Percentiles rank a stretch among this genome's conserved stretches.
phyloP scores from a whole-genome alignment of 2,797 vertebrate species.

The Danio tinwini region DNA sequence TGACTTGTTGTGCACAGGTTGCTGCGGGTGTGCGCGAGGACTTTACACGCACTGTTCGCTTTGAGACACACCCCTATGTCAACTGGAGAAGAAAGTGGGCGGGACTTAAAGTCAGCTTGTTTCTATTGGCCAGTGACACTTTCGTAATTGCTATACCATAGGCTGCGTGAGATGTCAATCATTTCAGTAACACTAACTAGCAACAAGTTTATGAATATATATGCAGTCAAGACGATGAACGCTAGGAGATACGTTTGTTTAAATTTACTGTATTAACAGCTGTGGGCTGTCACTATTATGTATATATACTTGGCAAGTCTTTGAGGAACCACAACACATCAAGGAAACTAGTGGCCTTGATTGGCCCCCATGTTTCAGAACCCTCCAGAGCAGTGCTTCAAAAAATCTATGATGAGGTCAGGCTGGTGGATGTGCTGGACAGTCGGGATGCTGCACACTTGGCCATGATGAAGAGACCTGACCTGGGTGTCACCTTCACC shows the following conservation, averaged over 20 bases:
- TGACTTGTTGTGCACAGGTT: not conserved
- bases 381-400: too few relatives aligned
- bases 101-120: not conserved
- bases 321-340: too few relatives aligned
- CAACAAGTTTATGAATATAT: not conserved
- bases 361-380: too few relatives aligned
- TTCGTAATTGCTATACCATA: conserved; percentile 1
- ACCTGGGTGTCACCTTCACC: too few relatives aligned
- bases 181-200: not conserved
- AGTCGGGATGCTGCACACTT: too few relatives aligned
- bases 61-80: conserved; percentile 57
- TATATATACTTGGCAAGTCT: too few relatives aligned
- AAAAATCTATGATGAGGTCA: too few relatives aligned
- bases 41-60: conserved; percentile 18
- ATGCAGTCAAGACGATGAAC: not conserved
- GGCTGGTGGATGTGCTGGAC: too few relatives aligned
- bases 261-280: not conserved
- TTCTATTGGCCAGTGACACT: conserved; percentile 35
- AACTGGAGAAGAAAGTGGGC: conserved; percentile 1
- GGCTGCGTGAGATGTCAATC: conserved; percentile 10
- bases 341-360: too few relatives aligned
- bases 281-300: not conserved
- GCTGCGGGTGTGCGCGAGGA: not conserved
- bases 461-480: too few relatives aligned
- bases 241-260: not conserved